Conservation (phyloP, 2,797 vertebrate species). For the Strix occidentalis region DNA sequence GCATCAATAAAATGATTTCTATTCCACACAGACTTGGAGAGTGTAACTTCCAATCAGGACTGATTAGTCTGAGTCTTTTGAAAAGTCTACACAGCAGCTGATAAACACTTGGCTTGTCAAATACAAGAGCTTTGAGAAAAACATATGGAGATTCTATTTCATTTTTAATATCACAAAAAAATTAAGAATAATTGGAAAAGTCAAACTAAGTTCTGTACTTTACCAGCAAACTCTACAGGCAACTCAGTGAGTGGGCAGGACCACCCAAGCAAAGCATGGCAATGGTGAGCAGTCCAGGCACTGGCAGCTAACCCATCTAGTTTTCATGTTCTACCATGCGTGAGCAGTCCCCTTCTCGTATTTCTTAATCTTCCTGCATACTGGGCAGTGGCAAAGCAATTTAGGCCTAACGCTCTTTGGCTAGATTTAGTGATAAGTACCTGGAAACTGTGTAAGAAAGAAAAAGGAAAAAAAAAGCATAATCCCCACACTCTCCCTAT, state of each 20-base stretch:
- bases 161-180: not conserved
- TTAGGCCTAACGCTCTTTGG: not conserved
- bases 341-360: not conserved
- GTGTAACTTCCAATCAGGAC: not conserved
- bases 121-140: not conserved
- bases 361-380: not conserved
- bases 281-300: not conserved
- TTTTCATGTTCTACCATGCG: not conserved
- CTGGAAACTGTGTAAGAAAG: not conserved
- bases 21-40: not conserved
- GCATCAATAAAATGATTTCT: not conserved
- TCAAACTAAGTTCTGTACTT: not conserved
- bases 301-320: not conserved
- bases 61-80: not conserved
- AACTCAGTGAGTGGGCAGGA: not conserved
- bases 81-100: not conserved
- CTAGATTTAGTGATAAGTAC: not conserved
- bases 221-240: not conserved
- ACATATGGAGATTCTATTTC: not conserved
- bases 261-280: not conserved
- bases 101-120: not conserved
- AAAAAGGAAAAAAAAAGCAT: not conserved
- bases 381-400: not conserved
- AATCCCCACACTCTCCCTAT: not conserved
- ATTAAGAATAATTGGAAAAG: not conserved